Evolutionary conservation across 2,888 invertebrate genomes (phyloP), one percentile per base, ranked within the genome.

Genomic region (Xanthorhoe spadicearia): DNA sequence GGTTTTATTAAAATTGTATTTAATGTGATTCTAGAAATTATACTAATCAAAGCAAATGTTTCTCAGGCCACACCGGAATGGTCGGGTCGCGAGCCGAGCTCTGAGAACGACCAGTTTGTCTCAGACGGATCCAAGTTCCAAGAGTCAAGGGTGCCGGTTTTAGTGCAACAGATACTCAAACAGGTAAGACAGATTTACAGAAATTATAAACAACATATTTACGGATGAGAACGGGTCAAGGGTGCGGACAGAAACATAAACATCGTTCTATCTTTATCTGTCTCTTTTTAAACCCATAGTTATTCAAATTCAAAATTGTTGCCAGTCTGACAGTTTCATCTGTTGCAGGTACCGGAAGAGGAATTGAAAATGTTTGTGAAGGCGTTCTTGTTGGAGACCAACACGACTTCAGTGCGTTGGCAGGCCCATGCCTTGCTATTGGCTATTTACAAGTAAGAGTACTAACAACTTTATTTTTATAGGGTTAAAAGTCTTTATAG

Each of bases 391-490:
- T 90, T 99, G 68, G 98, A 99, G 87, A 98, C 98, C 0, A 99
- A 99, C 84, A 96, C 97, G 8, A 97, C 98, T 0, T 96, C 97
- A 19, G 96, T 98, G 10, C 96, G 99, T 66, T 99, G 99, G 99
- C 98, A 99, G 88, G 98, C 98, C 0, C 99, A 99, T 85, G 96
- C 97, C 0, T 90, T 98, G 1, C 93, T 98, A 38, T 94, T 97
- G 28, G 96, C 97, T 0, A 95, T 98, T 73, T 97, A 97, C 84
- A 97, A 96, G 95, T 95, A 84, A 92, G 94, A 85, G 9, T 13
- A 43, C 0, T 13, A 7, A 32, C 32, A 32, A 32, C 8, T 4
- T 3, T 13, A 43, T 43, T 43, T 13, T 13, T 43, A 13, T 43
- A 43, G 13, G 38, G 4, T 43, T 23, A 23, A 23, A 23, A 4